Evolutionary conservation across 2,113 vertebrate species (phyloP).

Genomic region (Dunckerocampus dactyliophorus): DNA sequence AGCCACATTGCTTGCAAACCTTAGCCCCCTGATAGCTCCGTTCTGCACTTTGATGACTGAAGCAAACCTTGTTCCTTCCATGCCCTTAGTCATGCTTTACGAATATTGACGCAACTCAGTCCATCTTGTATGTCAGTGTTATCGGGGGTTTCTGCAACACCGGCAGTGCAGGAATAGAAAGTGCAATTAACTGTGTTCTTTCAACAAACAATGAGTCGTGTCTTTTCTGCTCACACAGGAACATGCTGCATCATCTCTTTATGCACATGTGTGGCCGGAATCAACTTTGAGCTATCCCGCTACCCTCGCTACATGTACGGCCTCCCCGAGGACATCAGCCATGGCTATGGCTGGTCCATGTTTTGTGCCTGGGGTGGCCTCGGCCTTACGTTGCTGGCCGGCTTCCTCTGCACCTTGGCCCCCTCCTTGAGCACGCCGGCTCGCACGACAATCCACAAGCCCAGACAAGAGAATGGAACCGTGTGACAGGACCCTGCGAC

Average conservation of each 20-base stretch:
- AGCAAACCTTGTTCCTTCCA: no score
- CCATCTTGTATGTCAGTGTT: no score
- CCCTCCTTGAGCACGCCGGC: conserved; percentile 82
- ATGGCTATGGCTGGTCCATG: conserved; percentile 96
- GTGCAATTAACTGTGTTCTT: no score
- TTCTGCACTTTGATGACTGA: no score
- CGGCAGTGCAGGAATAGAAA: no score
- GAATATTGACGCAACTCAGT: no score
- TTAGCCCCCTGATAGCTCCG: no score
- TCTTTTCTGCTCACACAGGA: conserved; percentile 70
- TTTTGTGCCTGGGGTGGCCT: conserved; percentile 94
- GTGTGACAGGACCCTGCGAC: conserved; percentile 74
- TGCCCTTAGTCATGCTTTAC: no score
- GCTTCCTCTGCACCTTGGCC: conserved; percentile 90
- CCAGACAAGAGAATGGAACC: conserved; percentile 88
- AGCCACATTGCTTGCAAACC: no score
- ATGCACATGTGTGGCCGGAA: conserved; percentile 91
- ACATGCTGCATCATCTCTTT: conserved; percentile 94
- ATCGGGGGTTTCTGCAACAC: no score
- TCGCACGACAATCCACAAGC: conserved; percentile 82
- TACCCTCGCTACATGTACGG: conserved; percentile 88
- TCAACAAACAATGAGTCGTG: no score
- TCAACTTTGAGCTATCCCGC: conserved; percentile 92
- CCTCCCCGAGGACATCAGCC: conserved; percentile 92
- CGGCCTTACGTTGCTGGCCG: conserved; percentile 88